Evolutionary conservation across 2,888 invertebrate genomes (phyloP).

Genomic region (Chrysina gloriosa): DNA sequence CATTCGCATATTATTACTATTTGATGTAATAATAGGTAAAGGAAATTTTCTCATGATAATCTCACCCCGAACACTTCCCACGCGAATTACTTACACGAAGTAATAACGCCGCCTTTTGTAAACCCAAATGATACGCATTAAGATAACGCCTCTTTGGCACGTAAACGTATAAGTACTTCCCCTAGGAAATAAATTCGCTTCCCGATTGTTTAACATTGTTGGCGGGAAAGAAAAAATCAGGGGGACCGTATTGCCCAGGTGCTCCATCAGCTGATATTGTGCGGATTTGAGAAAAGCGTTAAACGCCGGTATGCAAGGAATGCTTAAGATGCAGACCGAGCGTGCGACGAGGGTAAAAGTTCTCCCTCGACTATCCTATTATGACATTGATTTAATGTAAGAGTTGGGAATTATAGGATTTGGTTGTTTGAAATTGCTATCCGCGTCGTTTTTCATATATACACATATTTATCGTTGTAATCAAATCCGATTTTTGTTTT

Average conservation of each 20-base stretch:
- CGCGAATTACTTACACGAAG: constrained; percentile 12
- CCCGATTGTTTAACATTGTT: constrained; percentile 38
- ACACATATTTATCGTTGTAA: no score
- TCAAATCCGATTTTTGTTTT: no score
- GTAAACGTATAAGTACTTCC: constrained; percentile 3
- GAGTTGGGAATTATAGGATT: no score
- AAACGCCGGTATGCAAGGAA: no score
- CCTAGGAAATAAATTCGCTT: constrained; percentile 38
- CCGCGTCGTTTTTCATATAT: no score
- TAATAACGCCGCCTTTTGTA: constrained; percentile 14
- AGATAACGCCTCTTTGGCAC: constrained; percentile 36
- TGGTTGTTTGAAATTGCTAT: no score
- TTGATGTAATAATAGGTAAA: no score
- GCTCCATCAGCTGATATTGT: constrained; percentile 26
- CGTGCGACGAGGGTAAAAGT: no score
- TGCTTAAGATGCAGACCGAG: no score
- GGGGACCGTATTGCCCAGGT: constrained; percentile 13
- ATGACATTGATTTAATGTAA: no score
- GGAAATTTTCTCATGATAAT: constrained; percentile 20
- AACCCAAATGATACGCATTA: constrained; percentile 22
- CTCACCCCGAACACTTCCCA: constrained; percentile 42
- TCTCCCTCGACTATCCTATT: no score
- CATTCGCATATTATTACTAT: no score
- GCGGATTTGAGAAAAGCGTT: constrained; percentile 24
- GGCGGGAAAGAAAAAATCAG: constrained; percentile 38